These are phyloP conservation scores for Orthonychiurus folsomi DNA, from an alignment of 2,888 invertebrate species.

Conservation along the genomic window DNA sequence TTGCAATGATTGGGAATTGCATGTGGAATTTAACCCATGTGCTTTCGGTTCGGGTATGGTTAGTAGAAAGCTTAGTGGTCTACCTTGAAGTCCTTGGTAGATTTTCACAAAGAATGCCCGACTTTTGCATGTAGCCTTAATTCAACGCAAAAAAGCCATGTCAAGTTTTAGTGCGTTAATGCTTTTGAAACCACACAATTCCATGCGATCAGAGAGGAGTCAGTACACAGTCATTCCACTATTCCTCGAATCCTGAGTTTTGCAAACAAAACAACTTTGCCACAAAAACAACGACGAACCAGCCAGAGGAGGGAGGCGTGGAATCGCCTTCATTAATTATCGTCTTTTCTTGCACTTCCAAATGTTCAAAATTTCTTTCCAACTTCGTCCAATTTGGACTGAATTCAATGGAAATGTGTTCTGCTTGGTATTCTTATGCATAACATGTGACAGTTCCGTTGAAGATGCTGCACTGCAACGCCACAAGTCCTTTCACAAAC, in stretches of 20 bases:
- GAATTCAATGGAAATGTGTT: no score
- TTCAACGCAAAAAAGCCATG: neutral
- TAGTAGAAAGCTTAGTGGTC: neutral
- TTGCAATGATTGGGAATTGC: neutral
- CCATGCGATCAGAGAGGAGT: neutral
- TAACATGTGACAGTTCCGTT: no score
- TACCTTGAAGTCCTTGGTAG: neutral
- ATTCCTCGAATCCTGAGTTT: neutral
- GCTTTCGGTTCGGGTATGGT: neutral
- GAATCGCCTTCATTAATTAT: neutral
- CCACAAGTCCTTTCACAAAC: no score
- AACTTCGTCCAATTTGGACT: no score
- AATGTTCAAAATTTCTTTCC: neutral
- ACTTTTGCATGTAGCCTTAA: neutral
- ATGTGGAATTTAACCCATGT: neutral
- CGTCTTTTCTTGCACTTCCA: neutral
- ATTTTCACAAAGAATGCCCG: neutral
- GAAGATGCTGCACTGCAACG: no score
- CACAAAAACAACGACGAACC: neutral
- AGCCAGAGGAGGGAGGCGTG: neutral
- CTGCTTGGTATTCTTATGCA: no score
- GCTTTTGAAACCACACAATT: no score
- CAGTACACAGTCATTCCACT: neutral
- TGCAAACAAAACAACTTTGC: neutral
- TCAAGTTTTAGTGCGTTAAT: no score